phyloP scores from a whole-genome alignment of 2,113 vertebrate species.

The Rhinopomastus cyanomelas region DNA sequence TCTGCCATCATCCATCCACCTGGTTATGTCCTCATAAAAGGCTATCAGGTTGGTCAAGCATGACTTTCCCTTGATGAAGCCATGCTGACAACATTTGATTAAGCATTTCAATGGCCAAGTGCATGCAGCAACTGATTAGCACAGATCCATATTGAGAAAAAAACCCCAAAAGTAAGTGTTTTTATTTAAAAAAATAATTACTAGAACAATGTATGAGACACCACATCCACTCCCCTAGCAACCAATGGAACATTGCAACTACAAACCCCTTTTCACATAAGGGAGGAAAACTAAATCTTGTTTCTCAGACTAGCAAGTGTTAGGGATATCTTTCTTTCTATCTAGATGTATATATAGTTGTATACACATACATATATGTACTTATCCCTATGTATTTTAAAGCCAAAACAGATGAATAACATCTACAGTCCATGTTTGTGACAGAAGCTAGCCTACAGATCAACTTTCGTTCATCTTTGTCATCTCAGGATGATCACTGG shows the following conservation, averaged over 20 bases:
- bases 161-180: not conserved
- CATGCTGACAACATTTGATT: too few species aligned
- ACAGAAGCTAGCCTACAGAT: not conserved
- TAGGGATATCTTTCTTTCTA: too few species aligned
- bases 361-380: too few species aligned
- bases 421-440: not conserved
- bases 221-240: rapidly evolving
- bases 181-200: not conserved
- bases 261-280: not conserved
- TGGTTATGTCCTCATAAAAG: too few species aligned
- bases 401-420: not conserved
- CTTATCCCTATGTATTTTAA: not conserved
- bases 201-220: not conserved
- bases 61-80: too few species aligned
- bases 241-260: not conserved
- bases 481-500: not conserved
- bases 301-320: not conserved
- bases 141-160: not conserved
- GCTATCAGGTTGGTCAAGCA: too few species aligned
- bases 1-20: too few species aligned
- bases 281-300: not conserved
- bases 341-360: too few species aligned
- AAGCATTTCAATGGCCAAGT: not conserved
- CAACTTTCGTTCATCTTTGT: not conserved
- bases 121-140: not conserved